A percentile compares a stretch with the other conserved stretches of the same genome.
Evolutionary conservation across 30 jellyfish, hydroid and myxozoan species (phyloP).

Genomic region (Aurelia coerulea): DNA sequence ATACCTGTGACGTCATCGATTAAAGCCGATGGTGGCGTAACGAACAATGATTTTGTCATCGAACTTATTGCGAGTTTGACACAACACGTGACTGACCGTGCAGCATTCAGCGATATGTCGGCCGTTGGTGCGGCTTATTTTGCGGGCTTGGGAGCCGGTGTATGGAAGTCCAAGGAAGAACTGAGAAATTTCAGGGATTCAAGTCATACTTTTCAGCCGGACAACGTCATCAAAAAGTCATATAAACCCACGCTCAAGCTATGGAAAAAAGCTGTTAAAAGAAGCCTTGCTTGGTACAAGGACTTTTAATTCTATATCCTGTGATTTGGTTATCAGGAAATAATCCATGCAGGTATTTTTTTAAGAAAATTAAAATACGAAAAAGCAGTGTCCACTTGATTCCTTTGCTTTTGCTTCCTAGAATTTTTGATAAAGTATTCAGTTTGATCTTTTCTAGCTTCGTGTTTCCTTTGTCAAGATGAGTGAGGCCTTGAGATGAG

Average conservation of each 20-base stretch:
- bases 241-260: conserved; percentile 23
- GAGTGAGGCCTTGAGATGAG: too few species aligned
- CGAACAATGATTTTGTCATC: conserved; percentile 88
- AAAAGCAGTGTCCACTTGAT: too few species aligned
- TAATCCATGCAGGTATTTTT: too few species aligned
- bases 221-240: conserved; percentile 9
- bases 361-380: too few species aligned
- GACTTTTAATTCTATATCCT: not conserved
- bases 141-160: conserved; percentile 97
- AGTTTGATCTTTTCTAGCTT: too few species aligned
- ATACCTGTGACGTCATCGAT: conserved; percentile 57
- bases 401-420: too few species aligned
- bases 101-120: conserved; percentile 78
- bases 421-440: too few species aligned
- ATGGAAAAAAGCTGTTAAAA: conserved; percentile 74
- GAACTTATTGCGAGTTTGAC: conserved; percentile 74
- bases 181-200: conserved; percentile 38
- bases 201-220: conserved; percentile 38
- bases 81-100: conserved; percentile 63
- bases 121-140: conserved; percentile 91
- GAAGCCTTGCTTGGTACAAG: conserved; percentile 79
- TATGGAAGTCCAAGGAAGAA: conserved; percentile 83
- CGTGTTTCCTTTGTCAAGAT: too few species aligned
- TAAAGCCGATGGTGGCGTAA: conserved; percentile 88
- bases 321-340: too few species aligned